Evolutionary conservation across 2,888 invertebrate species (phyloP), one percentile per base, ranked within the genome.

Genomic region (Cotesia congregata): DNA sequence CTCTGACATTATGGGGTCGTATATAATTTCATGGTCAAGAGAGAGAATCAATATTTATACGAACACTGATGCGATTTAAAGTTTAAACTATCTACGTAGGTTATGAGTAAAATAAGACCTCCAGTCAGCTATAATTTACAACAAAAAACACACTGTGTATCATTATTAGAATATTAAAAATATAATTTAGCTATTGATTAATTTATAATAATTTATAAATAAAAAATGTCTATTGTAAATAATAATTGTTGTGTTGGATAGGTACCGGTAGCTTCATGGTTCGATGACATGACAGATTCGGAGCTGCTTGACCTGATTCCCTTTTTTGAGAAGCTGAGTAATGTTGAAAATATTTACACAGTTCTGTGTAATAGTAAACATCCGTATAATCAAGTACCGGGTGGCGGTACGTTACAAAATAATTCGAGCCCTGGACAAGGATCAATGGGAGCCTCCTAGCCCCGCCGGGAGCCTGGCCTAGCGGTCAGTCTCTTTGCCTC

Each of bases 211-310:
- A 67, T 40, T 38, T 30, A 30, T 30, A 7, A 38, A 15, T 39
- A 15, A 67, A 67, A 38, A 5, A 41, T 7, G 50, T 50, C 0
- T 50, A 50, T 50, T 50, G 12, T 62, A 62, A 62, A 6, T 41
- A 6, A 12, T 39, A 12, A 67, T 71, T 65, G 64, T 60, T 69
- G 65, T 64, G 65, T 75, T 71, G 90, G 90, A 1, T 90, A 96
- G 96, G 98, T 99, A 90, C 98, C 99, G 88, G 98, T 99, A 83
- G 96, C 97, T 89, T 98, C 98, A 83, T 99, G 99, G 99, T 99
- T 99, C 91, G 99, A 99, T 91, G 99, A 99, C 91, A 96, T 97
- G 94, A 95, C 95, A 87, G 99, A 99, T 91, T 95, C 96, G 80
- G 99, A 99, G 91, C 93, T 99, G 83, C 92, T 97, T 88, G 98